Evolutionary conservation across 1,140 invertebrate species (phyloP).

Genomic region (Zaprionus africanus): DNA sequence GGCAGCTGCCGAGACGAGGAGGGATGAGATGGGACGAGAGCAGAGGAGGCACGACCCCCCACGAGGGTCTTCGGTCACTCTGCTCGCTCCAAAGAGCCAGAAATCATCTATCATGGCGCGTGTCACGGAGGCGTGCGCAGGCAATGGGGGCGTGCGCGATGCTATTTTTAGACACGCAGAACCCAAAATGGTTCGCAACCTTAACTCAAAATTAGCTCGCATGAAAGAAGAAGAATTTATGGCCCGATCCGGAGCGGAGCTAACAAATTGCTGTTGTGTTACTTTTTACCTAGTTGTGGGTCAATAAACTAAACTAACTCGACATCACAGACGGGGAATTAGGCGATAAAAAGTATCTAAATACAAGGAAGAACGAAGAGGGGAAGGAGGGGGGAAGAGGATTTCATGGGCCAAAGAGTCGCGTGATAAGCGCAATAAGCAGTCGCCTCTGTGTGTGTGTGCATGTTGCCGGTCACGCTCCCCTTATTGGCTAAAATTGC

Average conservation of each 20-base stretch:
- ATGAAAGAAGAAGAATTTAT: slow-evolving; percentile 69
- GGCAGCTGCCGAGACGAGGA: not conserved
- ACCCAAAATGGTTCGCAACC: slow-evolving; percentile 48
- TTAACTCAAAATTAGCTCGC: slow-evolving; percentile 77
- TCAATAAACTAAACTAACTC: slow-evolving; percentile 71
- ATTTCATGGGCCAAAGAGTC: slow-evolving; percentile 38
- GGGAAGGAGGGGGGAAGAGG: not conserved
- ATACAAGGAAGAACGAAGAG: not conserved
- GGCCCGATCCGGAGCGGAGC: slow-evolving; percentile 37
- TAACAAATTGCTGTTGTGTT: slow-evolving; percentile 67
- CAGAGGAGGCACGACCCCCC: not conserved
- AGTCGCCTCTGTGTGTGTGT: slow-evolving; percentile 10
- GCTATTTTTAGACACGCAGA: slow-evolving; percentile 59
- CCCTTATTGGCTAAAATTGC: slow-evolving; percentile 34
- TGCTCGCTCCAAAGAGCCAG: slow-evolving; percentile 21
- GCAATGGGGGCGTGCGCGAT: slow-evolving; percentile 9
- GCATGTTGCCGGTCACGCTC: slow-evolving; percentile 33
- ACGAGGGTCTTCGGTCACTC: not conserved
- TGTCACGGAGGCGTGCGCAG: slow-evolving; percentile 25
- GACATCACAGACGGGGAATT: slow-evolving; percentile 8
- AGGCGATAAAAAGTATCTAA: slow-evolving; percentile 72
- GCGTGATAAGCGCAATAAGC: slow-evolving; percentile 73
- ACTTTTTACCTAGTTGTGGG: slow-evolving; percentile 64
- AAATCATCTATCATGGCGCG: slow-evolving; percentile 68
- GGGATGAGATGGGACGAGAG: not conserved